Evolutionary conservation across 2,797 vertebrate species (phyloP).

Genomic region (Sternotherus odoratus): DNA sequence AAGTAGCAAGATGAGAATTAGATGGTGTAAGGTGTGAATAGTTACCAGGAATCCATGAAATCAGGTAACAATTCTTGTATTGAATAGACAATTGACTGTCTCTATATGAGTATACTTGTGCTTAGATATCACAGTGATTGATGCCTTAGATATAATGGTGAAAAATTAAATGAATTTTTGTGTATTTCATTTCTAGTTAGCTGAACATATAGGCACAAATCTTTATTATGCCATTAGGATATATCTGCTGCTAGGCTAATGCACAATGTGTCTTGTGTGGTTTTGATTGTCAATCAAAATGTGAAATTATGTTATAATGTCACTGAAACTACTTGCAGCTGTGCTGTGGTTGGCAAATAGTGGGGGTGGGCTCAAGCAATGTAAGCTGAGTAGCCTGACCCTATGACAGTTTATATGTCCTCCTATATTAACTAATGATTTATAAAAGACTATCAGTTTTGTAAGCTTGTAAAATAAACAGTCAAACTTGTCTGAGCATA

Average conservation of each 20-base stretch:
- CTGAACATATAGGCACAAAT: neutral
- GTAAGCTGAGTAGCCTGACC: neutral
- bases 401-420: neutral
- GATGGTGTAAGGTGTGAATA: neutral
- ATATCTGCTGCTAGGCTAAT: neutral
- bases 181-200: neutral
- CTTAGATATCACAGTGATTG: neutral
- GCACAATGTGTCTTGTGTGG: neutral
- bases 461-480: constrained; percentile 35
- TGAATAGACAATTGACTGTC: neutral
- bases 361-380: neutral
- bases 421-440: constrained; percentile 15
- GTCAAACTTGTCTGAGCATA: constrained; percentile 17
- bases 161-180: neutral
- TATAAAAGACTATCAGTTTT: neutral
- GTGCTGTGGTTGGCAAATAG: neutral
- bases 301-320: neutral
- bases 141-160: neutral
- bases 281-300: neutral
- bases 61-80: neutral
- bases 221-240: neutral
- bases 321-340: constrained; percentile 16
- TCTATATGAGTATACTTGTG: neutral
- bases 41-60: neutral
- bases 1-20: neutral